Evolutionary conservation across 2,113 vertebrate genomes (phyloP), one percentile per base, ranked within the genome.

Genomic region (Eolophus roseicapilla): DNA sequence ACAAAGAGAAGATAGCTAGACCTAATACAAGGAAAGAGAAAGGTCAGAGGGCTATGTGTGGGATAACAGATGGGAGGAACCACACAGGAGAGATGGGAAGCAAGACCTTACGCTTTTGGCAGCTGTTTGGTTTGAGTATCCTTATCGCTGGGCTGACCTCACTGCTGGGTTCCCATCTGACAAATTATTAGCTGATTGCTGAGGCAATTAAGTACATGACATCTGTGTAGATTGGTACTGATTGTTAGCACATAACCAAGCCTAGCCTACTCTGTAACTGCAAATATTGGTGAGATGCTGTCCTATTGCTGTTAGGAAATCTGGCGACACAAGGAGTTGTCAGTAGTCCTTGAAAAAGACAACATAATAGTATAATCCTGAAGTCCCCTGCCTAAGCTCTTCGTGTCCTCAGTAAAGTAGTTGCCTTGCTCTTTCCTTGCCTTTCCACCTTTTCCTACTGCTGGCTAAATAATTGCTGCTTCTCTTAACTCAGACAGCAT

Each of bases 321-420:
- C 19, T 37, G 17, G 31, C 35, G 49, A 83, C 31, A 31, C 23
- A 73, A 21, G 14, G 25, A 33, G 14, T 27, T 62, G 7, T 65
- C 44, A 69, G 27, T 29, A 52, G 25, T 69, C 27, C 27, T 65
- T 55, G 13, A 73, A 90, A 63, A 93, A 41, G 11, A 14, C 52
- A 52, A 28, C 6, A 55, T 0, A n/a, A 55, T 0, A 31, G 10
- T 41, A 10, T 28, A 76, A 91, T 23, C 24, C 2, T 0, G 12
- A 79, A 85, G 28, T 44, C 20, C 68, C 21, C 24, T 33, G 39
- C 17, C 35, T 20, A n/a, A 59, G 28, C 7, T 46, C 10, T 71
- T 63, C 8, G 13, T 31, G 13, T 37, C 19, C 18, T 57, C 35
- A n/a, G 17, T 46, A n/a, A 79, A 77, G 46, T 9, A 44, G 8